Conservation (phyloP, 2,888 invertebrate species). For the Orthosia gothica region DNA sequence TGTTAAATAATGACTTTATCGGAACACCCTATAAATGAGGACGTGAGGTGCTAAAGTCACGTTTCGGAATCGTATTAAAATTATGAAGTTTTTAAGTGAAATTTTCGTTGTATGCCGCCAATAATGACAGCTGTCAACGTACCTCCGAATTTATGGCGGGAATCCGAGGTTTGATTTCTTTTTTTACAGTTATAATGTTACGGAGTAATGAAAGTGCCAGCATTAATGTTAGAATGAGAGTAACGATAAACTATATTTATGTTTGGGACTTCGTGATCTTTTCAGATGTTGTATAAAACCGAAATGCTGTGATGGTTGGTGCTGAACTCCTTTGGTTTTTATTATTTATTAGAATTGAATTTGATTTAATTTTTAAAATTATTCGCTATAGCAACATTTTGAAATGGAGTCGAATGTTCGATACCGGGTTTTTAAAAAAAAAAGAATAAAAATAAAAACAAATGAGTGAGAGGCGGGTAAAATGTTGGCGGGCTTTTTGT, state of each 20-base stretch:
- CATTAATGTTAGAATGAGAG: slow-evolving; percentile 29
- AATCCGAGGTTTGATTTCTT: slow-evolving; percentile 53
- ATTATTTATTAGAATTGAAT: too few species aligned
- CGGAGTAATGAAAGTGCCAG: slow-evolving; percentile 19
- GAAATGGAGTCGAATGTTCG: too few species aligned
- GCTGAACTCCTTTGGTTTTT: background rate
- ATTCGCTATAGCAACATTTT: too few species aligned
- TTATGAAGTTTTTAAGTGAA: slow-evolving; percentile 83
- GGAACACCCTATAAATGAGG: slow-evolving; percentile 69
- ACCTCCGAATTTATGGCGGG: slow-evolving; percentile 72
- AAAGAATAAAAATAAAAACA: too few species aligned
- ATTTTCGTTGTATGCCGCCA: slow-evolving; percentile 67
- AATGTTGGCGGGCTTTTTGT: too few species aligned
- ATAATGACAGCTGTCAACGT: slow-evolving; percentile 76
- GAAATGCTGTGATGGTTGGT: background rate
- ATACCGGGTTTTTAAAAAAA: too few species aligned
- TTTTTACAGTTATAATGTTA: slow-evolving; percentile 49
- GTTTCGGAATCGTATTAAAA: slow-evolving; percentile 88
- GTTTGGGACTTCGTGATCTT: background rate
- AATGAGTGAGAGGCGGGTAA: too few species aligned
- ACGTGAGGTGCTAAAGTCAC: slow-evolving; percentile 86
- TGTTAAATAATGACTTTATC: slow-evolving; percentile 42
- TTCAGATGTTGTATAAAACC: background rate
- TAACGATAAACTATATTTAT: background rate
- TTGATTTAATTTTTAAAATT: too few species aligned